phyloP scores from a whole-genome alignment of 2,113 vertebrate species.

The Gymnogyps californianus region DNA sequence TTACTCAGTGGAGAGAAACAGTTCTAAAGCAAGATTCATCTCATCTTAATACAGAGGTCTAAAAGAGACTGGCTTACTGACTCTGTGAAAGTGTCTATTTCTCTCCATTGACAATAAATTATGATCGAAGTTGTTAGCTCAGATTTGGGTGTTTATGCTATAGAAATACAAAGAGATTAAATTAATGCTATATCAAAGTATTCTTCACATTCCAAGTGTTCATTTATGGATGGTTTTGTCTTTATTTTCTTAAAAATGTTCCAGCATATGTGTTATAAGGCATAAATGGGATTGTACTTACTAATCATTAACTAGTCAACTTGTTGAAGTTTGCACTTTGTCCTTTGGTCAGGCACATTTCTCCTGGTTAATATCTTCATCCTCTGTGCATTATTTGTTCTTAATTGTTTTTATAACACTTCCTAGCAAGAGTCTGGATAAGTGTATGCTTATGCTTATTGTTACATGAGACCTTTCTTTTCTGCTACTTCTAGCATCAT shows the following conservation, averaged over 20 bases:
- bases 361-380: not conserved
- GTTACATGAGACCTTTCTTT: not conserved
- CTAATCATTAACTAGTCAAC: not conserved
- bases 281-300: not conserved
- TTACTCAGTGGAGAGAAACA: not conserved
- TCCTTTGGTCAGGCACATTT: not conserved
- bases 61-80: not conserved
- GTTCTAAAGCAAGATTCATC: not conserved
- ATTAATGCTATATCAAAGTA: not conserved
- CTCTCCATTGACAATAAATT: not conserved
- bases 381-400: not conserved
- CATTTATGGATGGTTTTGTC: not conserved
- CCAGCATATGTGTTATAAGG: not conserved
- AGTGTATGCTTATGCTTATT: not conserved
- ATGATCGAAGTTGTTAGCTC: not conserved
- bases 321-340: not conserved
- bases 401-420: not conserved
- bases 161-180: not conserved
- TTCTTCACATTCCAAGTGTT: not conserved
- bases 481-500: not conserved
- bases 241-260: not conserved
- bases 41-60: not conserved
- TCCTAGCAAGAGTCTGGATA: not conserved
- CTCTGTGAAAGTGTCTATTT: not conserved
- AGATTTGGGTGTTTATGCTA: not conserved